Percentiles rank a stretch among this genome's conserved stretches.
phyloP scores from a whole-genome alignment of 2,888 invertebrate genomes.

The Schizaphis graminum region DNA sequence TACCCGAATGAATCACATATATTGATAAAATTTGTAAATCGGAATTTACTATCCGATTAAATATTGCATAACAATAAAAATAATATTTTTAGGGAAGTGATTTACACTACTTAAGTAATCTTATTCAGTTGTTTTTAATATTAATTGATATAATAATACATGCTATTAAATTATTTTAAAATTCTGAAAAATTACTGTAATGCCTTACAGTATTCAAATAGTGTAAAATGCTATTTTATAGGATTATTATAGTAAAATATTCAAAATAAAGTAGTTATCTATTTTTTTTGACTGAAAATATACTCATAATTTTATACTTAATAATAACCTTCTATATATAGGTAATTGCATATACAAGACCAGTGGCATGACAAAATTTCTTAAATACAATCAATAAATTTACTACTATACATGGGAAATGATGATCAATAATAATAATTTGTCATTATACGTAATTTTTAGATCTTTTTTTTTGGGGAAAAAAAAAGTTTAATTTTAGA shows the following conservation, averaged over 20 bases:
- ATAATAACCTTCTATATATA: not conserved
- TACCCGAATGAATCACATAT: no score
- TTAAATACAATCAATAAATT: not conserved
- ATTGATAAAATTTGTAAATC: no score
- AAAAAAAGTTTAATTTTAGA: not conserved
- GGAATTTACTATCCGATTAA: no score
- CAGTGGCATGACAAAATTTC: not conserved
- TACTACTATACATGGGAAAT: not conserved
- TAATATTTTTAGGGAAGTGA: no score
- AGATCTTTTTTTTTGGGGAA: not conserved
- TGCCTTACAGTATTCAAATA: no score
- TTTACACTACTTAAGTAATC: no score
- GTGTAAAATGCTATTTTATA: no score
- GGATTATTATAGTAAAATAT: not conserved
- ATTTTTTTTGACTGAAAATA: not conserved
- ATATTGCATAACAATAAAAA: no score
- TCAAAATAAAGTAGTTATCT: not conserved
- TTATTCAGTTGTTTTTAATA: no score
- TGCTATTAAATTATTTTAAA: no score
- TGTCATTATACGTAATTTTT: not conserved
- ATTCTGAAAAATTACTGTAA: no score
- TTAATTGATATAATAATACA: no score
- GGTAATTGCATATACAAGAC: not conserved
- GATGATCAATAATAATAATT: not conserved
- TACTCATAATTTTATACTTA: not conserved